Evolutionary conservation across 2,797 vertebrate species (phyloP).

Genomic region (Delichon dasypus): DNA sequence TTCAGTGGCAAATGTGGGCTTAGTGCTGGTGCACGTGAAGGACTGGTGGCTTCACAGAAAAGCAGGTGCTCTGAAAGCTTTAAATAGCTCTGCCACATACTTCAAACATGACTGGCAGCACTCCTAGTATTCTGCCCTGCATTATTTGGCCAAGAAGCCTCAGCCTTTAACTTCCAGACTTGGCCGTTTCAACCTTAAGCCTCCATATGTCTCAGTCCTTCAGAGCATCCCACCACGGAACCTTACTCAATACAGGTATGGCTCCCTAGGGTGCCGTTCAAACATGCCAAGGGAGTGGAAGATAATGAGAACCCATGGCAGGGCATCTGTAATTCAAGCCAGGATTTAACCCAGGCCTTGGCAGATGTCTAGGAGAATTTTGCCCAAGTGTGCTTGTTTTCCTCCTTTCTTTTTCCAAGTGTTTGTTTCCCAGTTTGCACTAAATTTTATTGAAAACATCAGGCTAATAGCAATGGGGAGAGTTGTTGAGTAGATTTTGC

Average conservation of each 20-base stretch:
- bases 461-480: slow-evolving; percentile 68
- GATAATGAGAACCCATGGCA: slow-evolving; percentile 25
- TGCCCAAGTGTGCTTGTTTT: slow-evolving; percentile 53
- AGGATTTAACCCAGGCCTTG: slow-evolving; percentile 37
- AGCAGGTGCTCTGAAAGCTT: slow-evolving; percentile 42
- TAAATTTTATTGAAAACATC: slow-evolving; percentile 79
- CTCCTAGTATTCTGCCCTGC: neutral
- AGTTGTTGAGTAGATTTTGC: slow-evolving; percentile 35
- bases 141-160: neutral
- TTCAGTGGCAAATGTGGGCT: neutral
- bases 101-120: neutral
- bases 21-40: neutral
- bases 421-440: slow-evolving; percentile 73
- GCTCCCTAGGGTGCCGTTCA: neutral
- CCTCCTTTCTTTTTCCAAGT: slow-evolving; percentile 63
- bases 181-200: neutral
- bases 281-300: neutral
- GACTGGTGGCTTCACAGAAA: neutral
- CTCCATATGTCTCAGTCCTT: neutral
- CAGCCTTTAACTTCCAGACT: neutral
- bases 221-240: neutral
- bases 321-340: slow-evolving; percentile 44
- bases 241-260: neutral
- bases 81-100: neutral
- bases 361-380: slow-evolving; percentile 51